Conservation (phyloP, 2,797 vertebrate species). For the Halcyon leucocephala region DNA sequence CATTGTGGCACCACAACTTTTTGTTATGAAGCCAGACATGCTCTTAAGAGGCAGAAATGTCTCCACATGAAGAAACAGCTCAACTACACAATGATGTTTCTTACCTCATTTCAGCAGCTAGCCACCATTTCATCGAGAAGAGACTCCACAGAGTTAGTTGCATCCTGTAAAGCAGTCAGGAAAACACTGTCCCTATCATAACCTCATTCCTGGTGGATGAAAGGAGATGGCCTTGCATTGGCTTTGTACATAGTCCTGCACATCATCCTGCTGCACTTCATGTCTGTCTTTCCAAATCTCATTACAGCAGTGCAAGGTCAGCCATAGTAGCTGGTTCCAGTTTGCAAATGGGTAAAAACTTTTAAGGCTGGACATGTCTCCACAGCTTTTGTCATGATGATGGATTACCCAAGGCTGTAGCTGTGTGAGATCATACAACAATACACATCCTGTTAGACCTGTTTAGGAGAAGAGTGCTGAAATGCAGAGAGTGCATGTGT, state of each 20-base stretch:
- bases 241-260: background rate
- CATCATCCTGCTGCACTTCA: background rate
- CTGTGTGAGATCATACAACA: background rate
- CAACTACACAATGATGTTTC: background rate
- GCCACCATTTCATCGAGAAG: background rate
- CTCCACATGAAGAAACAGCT: background rate
- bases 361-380: background rate
- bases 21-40: background rate
- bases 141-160: background rate
- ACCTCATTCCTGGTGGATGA: background rate
- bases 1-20: background rate
- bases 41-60: background rate
- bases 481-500: background rate
- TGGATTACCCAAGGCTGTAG: background rate
- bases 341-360: background rate
- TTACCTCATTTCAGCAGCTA: background rate
- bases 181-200: background rate
- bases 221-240: background rate
- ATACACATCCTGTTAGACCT: background rate
- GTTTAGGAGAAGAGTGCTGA: background rate
- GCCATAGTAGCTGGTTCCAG: background rate
- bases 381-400: background rate
- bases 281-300: background rate
- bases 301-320: background rate
- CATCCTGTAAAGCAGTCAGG: background rate